Evolutionary conservation across 1,140 invertebrate genomes (phyloP).

Genomic region (Microplitis demolitor): DNA sequence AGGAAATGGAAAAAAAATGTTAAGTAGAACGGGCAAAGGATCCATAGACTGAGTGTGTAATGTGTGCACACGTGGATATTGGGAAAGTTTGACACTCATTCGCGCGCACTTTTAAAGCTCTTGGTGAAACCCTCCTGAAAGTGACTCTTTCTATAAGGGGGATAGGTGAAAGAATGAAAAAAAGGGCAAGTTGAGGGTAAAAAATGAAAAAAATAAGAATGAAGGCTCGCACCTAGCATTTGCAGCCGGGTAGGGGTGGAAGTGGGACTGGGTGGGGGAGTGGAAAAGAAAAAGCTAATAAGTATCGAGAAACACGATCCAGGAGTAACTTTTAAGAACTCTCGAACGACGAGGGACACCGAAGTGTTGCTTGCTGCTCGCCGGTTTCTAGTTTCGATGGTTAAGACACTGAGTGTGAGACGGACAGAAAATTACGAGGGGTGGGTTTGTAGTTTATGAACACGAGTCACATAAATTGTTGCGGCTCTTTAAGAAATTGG

Average conservation of each 20-base stretch:
- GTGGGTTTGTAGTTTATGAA: slow-evolving; percentile 59
- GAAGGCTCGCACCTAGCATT: slow-evolving; percentile 9
- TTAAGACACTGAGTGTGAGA: slow-evolving; percentile 2
- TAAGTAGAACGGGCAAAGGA: background rate
- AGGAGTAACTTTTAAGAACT: slow-evolving; percentile 56
- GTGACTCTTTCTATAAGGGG: slow-evolving; percentile 23
- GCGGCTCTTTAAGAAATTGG: slow-evolving; percentile 63
- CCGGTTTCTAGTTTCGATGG: slow-evolving; percentile 18
- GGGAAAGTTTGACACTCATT: slow-evolving; percentile 49
- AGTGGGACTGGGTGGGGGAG: too few relatives aligned
- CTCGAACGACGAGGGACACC: slow-evolving; percentile 6
- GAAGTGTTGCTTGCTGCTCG: background rate
- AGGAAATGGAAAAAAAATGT: background rate
- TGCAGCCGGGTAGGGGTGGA: background rate
- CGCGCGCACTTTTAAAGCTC: slow-evolving; percentile 14
- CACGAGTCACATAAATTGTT: slow-evolving; percentile 63
- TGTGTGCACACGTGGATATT: slow-evolving; percentile 43
- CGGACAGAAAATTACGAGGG: slow-evolving; percentile 19
- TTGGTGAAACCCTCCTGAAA: slow-evolving; percentile 3
- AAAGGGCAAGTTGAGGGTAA: too few relatives aligned
- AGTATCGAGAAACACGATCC: slow-evolving; percentile 56
- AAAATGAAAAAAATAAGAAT: background rate
- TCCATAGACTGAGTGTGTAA: background rate
- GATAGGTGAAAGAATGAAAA: background rate
- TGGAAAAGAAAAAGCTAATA: slow-evolving; percentile 51